Evolutionary conservation across 2,113 vertebrate species (phyloP).

Genomic region (Clarias macrocephalus): DNA sequence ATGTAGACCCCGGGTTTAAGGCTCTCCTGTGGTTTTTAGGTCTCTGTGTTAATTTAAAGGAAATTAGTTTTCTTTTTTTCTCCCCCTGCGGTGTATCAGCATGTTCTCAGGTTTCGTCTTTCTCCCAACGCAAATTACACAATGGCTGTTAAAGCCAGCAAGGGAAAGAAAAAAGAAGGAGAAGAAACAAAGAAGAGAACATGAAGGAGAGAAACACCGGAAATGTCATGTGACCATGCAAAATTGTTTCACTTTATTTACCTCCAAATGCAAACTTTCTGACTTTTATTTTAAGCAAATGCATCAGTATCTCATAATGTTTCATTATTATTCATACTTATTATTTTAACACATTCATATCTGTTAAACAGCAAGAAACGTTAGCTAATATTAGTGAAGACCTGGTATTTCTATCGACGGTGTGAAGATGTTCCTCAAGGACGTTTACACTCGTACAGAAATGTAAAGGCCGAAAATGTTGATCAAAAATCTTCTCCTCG

Average conservation of each 20-base stretch:
- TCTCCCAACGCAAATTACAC: not conserved
- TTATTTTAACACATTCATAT: too few species aligned
- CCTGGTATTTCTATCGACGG: not conserved
- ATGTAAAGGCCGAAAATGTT: too few species aligned
- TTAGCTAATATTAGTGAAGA: not conserved
- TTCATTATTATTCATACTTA: too few species aligned
- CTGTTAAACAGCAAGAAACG: not conserved
- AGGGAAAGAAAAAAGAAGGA: not conserved
- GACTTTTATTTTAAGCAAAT: not conserved
- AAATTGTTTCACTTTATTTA: not conserved
- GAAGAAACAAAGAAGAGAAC: not conserved
- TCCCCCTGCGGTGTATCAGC: not conserved
- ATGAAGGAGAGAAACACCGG: not conserved
- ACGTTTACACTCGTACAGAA: not conserved
- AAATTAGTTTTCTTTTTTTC: not conserved
- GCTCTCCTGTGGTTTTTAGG: not conserved
- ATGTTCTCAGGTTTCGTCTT: not conserved
- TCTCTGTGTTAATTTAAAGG: conserved; percentile 24
- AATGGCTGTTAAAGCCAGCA: not conserved
- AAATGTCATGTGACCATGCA: not conserved
- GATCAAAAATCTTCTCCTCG: too few species aligned
- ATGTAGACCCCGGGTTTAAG: not conserved
- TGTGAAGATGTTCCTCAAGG: not conserved
- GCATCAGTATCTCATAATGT: not conserved
- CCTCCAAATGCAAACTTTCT: not conserved